Evolutionary conservation across 1,140 invertebrate species (phyloP), one percentile per base, ranked within the genome.

Genomic region (Wasmannia auropunctata): DNA sequence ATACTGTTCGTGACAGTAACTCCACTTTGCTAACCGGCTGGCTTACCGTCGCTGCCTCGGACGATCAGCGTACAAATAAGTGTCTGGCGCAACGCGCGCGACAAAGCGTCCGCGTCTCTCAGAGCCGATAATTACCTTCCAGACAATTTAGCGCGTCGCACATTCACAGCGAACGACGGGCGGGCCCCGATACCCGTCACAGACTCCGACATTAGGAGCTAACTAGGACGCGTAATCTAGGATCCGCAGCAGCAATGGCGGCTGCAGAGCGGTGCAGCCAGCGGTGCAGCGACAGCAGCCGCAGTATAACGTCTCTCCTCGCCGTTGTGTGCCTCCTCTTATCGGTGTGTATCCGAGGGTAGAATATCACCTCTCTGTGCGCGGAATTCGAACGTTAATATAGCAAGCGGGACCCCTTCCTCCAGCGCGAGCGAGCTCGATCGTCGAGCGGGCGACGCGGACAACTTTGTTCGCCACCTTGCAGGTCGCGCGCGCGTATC

Each of bases 81-180:
- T 81, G 79, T 81, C 79, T 81, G 51, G 65, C 49, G 58, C 76
- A 51, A 79, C 76, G 31, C 76, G 65, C 34, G 79, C 79, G 65
- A 81, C 65, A 81, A 72, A 72, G 79, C 76, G 43, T 51, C 43
- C 43, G 43, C 63, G 14, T 80, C 62, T 37, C 76, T 11, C 34
- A 43, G 79, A 81, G 65, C 65, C 79, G 79, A 81, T 81, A 81
- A 81, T 81, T 81, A 81, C 51, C 79, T 81, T 81, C 65, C 79
- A 81, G 79, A 81, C 79, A 81, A 81, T 81, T 72, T 81, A 81
- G 79, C 79, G 79, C 65, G 79, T 81, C 79, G 79, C 51, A 58
- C 65, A 81, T 81, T 81, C 79, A 80, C 43, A 16, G 43, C 22
- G 62, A 81, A 34, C 65, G 49, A 72, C 65, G 49, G 34, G n/a